Percentiles rank a stretch among this genome's conserved stretches.
Conservation (phyloP, 2,888 invertebrate genomes). For the Dryomyza anilis region DNA sequence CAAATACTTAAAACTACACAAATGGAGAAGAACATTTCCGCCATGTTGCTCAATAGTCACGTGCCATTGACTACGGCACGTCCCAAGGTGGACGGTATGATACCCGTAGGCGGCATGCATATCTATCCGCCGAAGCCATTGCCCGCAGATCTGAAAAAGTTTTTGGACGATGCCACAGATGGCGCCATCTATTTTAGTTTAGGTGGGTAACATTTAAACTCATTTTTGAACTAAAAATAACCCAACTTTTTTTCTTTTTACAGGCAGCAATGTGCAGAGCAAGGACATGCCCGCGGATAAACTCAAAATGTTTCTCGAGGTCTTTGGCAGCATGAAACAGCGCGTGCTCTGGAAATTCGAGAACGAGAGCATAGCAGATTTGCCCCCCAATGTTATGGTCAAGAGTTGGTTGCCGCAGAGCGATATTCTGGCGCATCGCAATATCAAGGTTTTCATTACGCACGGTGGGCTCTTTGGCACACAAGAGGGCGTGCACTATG, state of each 20-base stretch:
- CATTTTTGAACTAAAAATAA: background rate
- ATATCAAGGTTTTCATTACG: constrained; percentile 61
- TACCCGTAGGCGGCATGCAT: constrained; percentile 66
- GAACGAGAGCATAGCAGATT: constrained; percentile 52
- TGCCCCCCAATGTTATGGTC: constrained; percentile 61
- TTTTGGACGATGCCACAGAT: constrained; percentile 58
- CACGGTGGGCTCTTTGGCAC: constrained; percentile 62
- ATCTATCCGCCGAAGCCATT: constrained; percentile 58
- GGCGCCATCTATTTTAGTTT: constrained; percentile 64
- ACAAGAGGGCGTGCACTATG: constrained; percentile 60
- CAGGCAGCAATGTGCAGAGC: constrained; percentile 62
- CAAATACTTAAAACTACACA: constrained; percentile 57
- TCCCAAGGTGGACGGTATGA: constrained; percentile 60
- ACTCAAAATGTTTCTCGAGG: constrained; percentile 56
- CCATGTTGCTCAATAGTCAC: constrained; percentile 63
- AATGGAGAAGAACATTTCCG: constrained; percentile 61
- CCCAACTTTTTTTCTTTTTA: background rate
- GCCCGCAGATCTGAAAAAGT: constrained; percentile 56
- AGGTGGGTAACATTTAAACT: constrained; percentile 38
- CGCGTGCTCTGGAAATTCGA: constrained; percentile 64
- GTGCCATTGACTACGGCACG: constrained; percentile 60
- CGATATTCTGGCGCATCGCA: constrained; percentile 62
- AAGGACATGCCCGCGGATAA: constrained; percentile 59
- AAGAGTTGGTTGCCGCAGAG: constrained; percentile 65
- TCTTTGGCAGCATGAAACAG: constrained; percentile 60